Conservation (phyloP, 2,888 invertebrate species). For the Buathra laborator region DNA sequence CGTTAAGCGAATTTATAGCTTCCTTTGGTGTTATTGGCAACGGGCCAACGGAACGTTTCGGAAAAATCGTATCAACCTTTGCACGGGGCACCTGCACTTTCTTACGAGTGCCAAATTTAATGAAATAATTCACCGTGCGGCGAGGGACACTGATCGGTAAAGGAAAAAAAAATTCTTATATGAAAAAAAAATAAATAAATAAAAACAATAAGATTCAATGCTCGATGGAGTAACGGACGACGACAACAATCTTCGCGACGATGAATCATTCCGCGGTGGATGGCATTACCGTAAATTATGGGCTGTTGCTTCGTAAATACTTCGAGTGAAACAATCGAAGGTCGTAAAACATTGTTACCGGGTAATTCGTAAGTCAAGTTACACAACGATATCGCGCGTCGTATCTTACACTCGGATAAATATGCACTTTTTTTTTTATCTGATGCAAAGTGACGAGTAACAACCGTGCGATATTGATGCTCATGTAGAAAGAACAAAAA, state of each 20-base stretch:
- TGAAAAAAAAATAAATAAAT: constrained; percentile 21
- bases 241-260: constrained; percentile 17
- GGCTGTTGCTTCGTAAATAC: constrained; percentile 11
- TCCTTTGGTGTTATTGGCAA: constrained; percentile 72
- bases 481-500: not conserved
- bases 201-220: constrained; percentile 12
- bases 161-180: constrained; percentile 8
- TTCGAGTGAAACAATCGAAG: constrained; percentile 37
- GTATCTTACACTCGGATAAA: constrained; percentile 53
- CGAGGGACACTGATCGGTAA: not conserved
- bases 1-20: constrained; percentile 72
- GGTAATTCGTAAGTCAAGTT: constrained; percentile 68
- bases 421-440: constrained; percentile 39
- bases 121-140: constrained; percentile 48
- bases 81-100: constrained; percentile 60
- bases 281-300: constrained; percentile 36
- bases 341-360: constrained; percentile 50
- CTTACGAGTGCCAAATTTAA: constrained; percentile 62
- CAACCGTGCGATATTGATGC: constrained; percentile 17
- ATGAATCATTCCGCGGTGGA: constrained; percentile 37
- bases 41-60: constrained; percentile 64
- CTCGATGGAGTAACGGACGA: not conserved
- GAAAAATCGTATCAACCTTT: constrained; percentile 70
- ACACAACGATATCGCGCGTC: constrained; percentile 65
- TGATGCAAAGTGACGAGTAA: constrained; percentile 12